These are phyloP conservation scores for Cosmia pyralina DNA, from an alignment of 2,888 invertebrate species.

Conservation along the genomic window DNA sequence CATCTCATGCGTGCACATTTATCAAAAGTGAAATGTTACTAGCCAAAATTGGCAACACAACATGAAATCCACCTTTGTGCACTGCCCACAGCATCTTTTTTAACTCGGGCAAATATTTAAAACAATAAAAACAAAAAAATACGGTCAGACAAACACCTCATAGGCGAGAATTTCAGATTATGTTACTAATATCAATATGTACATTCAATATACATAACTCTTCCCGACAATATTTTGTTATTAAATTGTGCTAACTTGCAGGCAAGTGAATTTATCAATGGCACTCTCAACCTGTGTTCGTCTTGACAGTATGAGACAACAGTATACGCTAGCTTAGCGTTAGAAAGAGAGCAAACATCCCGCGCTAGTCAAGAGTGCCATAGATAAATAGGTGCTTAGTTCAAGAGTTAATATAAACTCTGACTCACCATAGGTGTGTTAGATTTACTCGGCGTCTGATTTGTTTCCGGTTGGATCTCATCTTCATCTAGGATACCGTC, in stretches of 20 bases:
- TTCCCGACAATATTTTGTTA: not conserved
- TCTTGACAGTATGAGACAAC: constrained; percentile 1
- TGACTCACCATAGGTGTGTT: constrained; percentile 51
- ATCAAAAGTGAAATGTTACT: too few species aligned
- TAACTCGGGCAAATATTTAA: too few species aligned
- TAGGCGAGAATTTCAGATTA: constrained; percentile 1
- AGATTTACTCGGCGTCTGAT: constrained; percentile 26
- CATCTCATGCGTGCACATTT: too few species aligned
- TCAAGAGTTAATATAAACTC: constrained; percentile 23
- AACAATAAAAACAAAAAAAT: too few species aligned
- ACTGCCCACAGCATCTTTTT: too few species aligned
- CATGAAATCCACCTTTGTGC: too few species aligned
- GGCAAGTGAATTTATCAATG: constrained; percentile 16
- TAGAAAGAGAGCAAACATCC: constrained; percentile 25
- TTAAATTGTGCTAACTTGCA: not conserved
- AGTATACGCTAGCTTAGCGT: constrained; percentile 6
- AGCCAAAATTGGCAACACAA: too few species aligned
- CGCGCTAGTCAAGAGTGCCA: constrained; percentile 10
- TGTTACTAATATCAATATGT: constrained; percentile 5
- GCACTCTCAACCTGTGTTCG: constrained; percentile 1
- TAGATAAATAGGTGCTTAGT: constrained; percentile 20
- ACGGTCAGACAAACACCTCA: too few species aligned
- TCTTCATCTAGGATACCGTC: constrained; percentile 51
- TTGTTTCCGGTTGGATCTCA: constrained; percentile 29
- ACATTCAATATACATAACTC: constrained; percentile 4